Evolutionary conservation across 1,140 invertebrate species (phyloP).

Genomic region (Papilio glaucus): DNA sequence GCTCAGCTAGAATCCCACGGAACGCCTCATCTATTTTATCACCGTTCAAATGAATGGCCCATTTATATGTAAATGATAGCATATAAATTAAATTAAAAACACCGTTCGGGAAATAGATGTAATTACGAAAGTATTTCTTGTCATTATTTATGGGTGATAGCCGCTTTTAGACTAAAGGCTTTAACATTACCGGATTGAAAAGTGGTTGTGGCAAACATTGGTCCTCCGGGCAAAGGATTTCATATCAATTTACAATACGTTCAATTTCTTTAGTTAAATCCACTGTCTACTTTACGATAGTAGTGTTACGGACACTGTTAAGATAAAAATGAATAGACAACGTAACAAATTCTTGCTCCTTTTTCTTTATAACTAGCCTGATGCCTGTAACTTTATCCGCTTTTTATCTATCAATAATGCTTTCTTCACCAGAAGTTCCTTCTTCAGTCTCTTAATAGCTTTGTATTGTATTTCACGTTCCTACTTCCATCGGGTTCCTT

Average conservation of each 20-base stretch:
- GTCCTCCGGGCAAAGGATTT: neutral
- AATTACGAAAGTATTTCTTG: neutral
- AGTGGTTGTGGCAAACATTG: neutral
- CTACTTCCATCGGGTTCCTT: no score
- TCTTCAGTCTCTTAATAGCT: neutral
- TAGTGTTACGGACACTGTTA: neutral
- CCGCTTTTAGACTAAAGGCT: neutral
- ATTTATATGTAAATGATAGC: constrained; percentile 18
- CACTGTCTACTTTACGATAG: neutral
- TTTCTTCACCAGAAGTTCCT: no score
- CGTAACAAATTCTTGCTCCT: no score
- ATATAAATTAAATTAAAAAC: constrained; percentile 28
- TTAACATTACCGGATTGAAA: neutral
- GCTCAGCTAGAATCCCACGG: constrained; percentile 1
- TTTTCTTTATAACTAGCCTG: no score
- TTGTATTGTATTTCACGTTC: no score
- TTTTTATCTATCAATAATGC: no score
- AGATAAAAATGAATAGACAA: neutral
- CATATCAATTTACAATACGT: neutral
- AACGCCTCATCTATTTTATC: constrained; percentile 18
- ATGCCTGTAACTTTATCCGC: no score
- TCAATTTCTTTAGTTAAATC: neutral
- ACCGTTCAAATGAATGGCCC: constrained; percentile 25
- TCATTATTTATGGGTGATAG: neutral
- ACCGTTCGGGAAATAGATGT: neutral